phyloP scores from a whole-genome alignment of 2,797 vertebrate genomes.

The Lacerta bilineata region DNA sequence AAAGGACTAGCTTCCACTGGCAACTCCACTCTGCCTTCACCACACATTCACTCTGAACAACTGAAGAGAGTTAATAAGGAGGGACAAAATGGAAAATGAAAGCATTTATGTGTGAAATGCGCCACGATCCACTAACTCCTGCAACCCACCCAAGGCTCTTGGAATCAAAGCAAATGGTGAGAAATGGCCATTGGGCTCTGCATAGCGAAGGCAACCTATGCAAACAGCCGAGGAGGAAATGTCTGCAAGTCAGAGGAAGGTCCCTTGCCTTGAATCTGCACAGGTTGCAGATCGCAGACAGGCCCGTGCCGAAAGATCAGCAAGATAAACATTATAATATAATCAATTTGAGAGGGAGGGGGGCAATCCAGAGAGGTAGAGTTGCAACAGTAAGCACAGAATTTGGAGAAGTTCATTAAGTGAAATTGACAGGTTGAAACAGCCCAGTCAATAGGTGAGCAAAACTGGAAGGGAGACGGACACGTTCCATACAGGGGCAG shows the following conservation, averaged over 20 bases:
- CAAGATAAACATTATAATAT: neutral
- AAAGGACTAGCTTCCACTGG: too few species aligned
- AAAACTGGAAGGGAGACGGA: neutral
- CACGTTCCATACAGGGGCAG: conserved; percentile 9
- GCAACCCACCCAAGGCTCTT: neutral
- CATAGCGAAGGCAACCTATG: neutral
- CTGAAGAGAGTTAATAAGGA: neutral
- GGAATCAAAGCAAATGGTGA: neutral
- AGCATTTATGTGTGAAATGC: neutral
- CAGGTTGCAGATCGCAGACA: neutral
- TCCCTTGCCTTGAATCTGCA: neutral
- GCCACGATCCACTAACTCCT: neutral
- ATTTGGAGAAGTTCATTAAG: conserved; percentile 34
- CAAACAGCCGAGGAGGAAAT: neutral
- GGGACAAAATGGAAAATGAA: neutral
- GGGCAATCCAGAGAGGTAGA: neutral
- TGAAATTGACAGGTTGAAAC: conserved; percentile 8
- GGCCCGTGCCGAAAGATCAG: neutral
- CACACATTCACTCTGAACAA: neutral
- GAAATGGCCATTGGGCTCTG: neutral
- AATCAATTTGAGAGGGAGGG: neutral
- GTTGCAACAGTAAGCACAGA: conserved; percentile 10
- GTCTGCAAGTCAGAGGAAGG: neutral
- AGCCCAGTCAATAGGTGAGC: conserved; percentile 16
- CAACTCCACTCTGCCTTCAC: neutral